A percentile compares a stretch with the other conserved stretches of the same genome.
These are phyloP conservation scores for Manis javanica DNA, from an alignment of 2,797 vertebrate species.

Conservation along the genomic window DNA sequence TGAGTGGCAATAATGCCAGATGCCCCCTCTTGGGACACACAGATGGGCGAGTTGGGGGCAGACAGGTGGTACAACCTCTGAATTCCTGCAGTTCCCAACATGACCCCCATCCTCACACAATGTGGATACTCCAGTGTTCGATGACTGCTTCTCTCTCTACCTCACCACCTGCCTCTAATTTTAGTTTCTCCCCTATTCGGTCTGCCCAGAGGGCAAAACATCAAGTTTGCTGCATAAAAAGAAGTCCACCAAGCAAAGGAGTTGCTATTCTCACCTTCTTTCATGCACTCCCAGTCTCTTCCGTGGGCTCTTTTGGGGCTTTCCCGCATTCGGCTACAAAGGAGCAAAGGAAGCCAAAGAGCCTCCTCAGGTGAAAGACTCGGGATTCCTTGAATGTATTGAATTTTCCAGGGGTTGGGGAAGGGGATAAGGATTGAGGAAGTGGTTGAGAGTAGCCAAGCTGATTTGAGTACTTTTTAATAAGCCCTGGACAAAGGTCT, in stretches of 20 bases:
- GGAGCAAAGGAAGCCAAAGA: not conserved
- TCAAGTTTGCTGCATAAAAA: not conserved
- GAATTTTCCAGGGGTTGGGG: not conserved
- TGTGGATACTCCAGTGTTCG: not conserved
- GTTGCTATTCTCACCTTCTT: not conserved
- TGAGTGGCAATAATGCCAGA: not conserved
- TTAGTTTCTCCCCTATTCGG: not conserved
- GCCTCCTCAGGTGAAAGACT: not conserved
- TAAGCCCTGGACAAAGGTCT: not conserved
- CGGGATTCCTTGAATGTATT: not conserved
- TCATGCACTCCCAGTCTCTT: not conserved
- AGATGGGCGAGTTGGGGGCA: fast-evolving
- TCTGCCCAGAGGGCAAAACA: not conserved
- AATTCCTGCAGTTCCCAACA: not conserved
- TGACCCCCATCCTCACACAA: not conserved
- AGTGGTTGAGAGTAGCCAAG: not conserved
- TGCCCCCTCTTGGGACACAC: not conserved
- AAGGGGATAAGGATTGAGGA: not conserved
- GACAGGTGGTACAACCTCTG: not conserved
- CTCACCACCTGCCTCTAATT: not conserved
- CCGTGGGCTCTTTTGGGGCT: not conserved
- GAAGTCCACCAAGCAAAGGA: not conserved
- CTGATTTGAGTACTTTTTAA: not conserved
- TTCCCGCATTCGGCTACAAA: not conserved
- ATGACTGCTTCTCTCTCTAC: not conserved